These are phyloP conservation scores for Drosophila seclusa DNA, from an alignment of 2,888 invertebrate genomes.

Conservation along the genomic window DNA sequence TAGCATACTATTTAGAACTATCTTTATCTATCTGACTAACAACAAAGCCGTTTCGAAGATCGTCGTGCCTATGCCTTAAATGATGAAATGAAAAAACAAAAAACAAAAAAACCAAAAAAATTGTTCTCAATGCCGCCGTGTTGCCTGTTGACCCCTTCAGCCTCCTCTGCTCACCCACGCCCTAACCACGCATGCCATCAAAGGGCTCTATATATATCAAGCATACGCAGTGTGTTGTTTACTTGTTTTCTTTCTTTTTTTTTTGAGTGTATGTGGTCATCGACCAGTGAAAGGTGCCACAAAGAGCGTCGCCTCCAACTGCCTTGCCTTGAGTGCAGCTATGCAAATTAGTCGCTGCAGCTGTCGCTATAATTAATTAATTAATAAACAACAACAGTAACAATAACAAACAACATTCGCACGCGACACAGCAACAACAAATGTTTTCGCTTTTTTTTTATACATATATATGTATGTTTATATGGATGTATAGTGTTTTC, in stretches of 20 bases:
- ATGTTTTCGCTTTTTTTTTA: constrained; percentile 43
- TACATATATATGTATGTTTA: constrained; percentile 37
- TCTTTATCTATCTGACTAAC: constrained; percentile 35
- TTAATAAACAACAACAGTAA: constrained; percentile 16
- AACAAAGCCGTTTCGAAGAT: constrained; percentile 25
- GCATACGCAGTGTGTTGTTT: constrained; percentile 33
- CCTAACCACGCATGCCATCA: constrained; percentile 6
- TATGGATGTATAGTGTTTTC: constrained; percentile 19
- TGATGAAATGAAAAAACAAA: background rate
- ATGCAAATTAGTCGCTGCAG: constrained; percentile 59
- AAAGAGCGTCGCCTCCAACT: constrained; percentile 15
- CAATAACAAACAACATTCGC: constrained; percentile 33
- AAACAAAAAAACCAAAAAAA: background rate
- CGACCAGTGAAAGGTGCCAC: constrained; percentile 55
- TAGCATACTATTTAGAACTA: constrained; percentile 23
- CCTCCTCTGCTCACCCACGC: background rate
- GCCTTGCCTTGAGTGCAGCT: constrained; percentile 45
- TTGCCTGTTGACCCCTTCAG: constrained; percentile 46
- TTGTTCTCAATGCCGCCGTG: constrained; percentile 10
- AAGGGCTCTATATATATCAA: constrained; percentile 31
- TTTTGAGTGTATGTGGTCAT: constrained; percentile 24
- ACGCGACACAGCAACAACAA: constrained; percentile 39
- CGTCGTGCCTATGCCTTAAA: constrained; percentile 45
- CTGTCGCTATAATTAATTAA: constrained; percentile 45
- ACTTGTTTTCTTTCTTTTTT: constrained; percentile 5